Base-by-base conservation (phyloP, 2,888 invertebrate genomes). In the Myopa tessellatipennis region DNA sequence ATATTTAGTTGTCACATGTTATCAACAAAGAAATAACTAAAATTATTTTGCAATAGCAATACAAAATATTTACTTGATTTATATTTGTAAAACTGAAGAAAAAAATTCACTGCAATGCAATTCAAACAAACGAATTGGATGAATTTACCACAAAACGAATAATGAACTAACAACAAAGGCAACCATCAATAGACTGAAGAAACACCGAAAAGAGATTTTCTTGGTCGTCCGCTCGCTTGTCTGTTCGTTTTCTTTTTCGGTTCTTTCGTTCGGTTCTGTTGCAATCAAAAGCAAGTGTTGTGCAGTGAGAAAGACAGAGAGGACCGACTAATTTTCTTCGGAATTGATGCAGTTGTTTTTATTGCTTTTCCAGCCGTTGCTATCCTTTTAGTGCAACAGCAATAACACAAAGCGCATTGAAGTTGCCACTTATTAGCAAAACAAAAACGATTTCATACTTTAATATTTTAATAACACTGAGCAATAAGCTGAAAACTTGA, bases 131-230 rank as follows among this genome's bases (percentile, higher is more conserved):
- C 77, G 58, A 36, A 40, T 40, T 70, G 14, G n/a, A n/a, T 50
- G 38, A 58, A 71, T 14, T 34, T 58, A 60, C 75, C 26, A 69
- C 18, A 2, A 38, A 52, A 65, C 16, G 26, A 52, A n/a, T 40
- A 45, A 58, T 26, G 50, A 75, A 75, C 75, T 69, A 75, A 75
- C 69, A 75, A 75, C 69, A 69, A 75, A 69, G 69, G 26, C 75
- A 68, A 69, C 75, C 58, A 60, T 45, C 45, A 69, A 68, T 69
- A 68, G 60, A 75, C 75, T 75, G 40, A 75, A 75, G 55, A 69
- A 75, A 68, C 68, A 60, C 75, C 69, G 60, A 75, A 69, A 75
- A 75, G 75, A 75, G 68, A 75, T 75, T 75, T 75, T 60, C 75
- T 69, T 75, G 18, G 67, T 55, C 71, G 73, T 38, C n/a, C 58